phyloP scores from a whole-genome alignment of 2,113 vertebrate genomes.

The Halichoerus grypus region DNA sequence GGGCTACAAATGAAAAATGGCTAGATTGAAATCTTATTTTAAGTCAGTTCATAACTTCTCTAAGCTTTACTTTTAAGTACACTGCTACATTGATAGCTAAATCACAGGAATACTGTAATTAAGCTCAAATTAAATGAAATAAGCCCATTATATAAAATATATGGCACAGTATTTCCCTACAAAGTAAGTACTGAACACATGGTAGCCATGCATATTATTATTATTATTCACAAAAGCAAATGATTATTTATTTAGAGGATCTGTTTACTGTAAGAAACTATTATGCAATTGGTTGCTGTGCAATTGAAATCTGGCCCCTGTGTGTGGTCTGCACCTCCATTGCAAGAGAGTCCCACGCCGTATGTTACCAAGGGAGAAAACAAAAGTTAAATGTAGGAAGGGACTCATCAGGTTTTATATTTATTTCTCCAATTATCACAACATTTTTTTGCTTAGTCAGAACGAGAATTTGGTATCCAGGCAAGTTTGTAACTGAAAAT shows the following conservation, averaged over 20 bases:
- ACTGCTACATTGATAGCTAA: neutral
- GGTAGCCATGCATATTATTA: neutral
- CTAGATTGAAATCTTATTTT: neutral
- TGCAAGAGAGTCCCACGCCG: neutral
- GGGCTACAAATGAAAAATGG: neutral
- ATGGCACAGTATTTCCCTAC: neutral
- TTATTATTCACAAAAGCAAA: neutral
- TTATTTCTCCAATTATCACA: conserved; percentile 37
- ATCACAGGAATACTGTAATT: neutral
- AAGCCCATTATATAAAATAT: neutral
- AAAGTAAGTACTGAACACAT: neutral
- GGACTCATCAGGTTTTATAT: neutral
- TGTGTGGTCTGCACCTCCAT: neutral
- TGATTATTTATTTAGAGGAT: neutral
- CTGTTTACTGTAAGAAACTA: neutral
- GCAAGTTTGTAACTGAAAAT: conserved; percentile 14
- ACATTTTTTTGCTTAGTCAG: neutral
- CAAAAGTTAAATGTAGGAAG: neutral
- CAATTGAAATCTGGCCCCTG: neutral
- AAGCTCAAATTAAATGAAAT: conserved; percentile 5
- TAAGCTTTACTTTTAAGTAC: neutral
- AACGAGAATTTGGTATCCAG: neutral
- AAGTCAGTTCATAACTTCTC: neutral
- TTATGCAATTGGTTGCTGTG: neutral
- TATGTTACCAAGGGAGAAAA: neutral